Percentiles rank a stretch among this genome's conserved stretches.
These are phyloP conservation scores for Aphis gossypii DNA, from an alignment of 1,140 invertebrate genomes.

Conservation along the genomic window DNA sequence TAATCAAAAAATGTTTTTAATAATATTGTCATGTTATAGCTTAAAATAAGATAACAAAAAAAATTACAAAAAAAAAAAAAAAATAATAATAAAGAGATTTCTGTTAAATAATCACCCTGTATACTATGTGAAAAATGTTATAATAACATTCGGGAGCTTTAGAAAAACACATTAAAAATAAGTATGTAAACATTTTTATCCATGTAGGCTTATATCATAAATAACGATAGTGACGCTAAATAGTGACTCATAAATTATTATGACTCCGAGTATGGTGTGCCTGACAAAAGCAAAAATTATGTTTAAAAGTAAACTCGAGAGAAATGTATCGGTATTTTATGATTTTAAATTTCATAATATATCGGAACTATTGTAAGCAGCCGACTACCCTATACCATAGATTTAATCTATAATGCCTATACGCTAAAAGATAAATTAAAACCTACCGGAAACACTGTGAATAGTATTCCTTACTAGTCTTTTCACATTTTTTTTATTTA, in stretches of 20 bases:
- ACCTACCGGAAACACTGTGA: background rate
- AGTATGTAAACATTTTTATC: constrained; percentile 18
- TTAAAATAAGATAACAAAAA: background rate
- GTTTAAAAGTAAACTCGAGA: background rate
- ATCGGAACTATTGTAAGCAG: background rate
- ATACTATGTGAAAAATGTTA: background rate
- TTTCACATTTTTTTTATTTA: background rate
- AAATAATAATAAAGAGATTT: no score
- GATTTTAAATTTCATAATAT: background rate
- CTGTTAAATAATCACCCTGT: background rate
- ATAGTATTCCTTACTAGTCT: background rate
- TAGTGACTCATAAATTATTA: constrained; percentile 16
- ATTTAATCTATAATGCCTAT: no score
- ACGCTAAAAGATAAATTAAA: background rate
- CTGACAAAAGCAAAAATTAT: background rate
- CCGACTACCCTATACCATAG: background rate
- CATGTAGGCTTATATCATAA: background rate
- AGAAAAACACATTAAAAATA: constrained; percentile 14
- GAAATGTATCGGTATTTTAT: background rate
- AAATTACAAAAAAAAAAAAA: no score
- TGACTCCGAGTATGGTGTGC: background rate
- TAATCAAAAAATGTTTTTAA: background rate
- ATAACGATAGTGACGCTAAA: constrained; percentile 10
- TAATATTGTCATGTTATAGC: background rate
- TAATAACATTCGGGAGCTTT: background rate